phyloP scores from a whole-genome alignment of 2,113 vertebrate genomes.

The Aepyceros melampus region DNA sequence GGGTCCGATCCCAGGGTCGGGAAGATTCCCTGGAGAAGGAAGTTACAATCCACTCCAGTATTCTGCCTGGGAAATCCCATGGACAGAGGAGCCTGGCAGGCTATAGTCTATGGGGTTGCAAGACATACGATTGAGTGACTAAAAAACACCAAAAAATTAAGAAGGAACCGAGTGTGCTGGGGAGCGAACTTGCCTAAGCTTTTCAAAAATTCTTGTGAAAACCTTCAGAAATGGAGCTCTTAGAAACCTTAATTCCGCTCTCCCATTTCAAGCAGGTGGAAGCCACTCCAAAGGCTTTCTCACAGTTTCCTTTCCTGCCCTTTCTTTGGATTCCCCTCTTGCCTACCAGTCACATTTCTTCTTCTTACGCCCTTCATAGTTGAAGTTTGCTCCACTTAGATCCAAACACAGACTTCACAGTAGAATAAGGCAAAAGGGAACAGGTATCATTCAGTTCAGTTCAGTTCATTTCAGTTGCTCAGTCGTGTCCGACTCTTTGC shows the following conservation, averaged over 20 bases:
- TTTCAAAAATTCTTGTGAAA: background rate
- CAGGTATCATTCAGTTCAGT: background rate
- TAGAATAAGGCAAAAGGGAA: background rate
- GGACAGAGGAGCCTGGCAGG: background rate
- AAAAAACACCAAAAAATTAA: background rate
- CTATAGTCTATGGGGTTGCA: background rate
- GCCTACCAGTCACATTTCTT: background rate
- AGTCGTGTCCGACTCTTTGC: no score
- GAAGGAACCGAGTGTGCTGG: background rate
- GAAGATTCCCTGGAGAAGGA: background rate
- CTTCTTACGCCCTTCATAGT: background rate
- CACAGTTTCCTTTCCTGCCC: background rate
- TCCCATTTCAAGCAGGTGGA: background rate
- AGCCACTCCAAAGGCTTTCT: background rate
- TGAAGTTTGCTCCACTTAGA: background rate
- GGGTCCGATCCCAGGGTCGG: accelerated
- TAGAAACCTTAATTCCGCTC: background rate
- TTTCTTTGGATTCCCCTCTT: background rate
- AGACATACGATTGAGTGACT: background rate
- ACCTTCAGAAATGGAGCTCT: background rate
- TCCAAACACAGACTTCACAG: background rate
- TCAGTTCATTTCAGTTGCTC: no score
- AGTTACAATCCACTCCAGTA: background rate
- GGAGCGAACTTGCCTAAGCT: background rate
- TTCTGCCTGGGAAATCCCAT: background rate